A percentile compares a stretch with the other conserved stretches of the same genome.
Conservation (phyloP, 53 echinoderm and acorn worm species). For the Crossaster papposus region DNA sequence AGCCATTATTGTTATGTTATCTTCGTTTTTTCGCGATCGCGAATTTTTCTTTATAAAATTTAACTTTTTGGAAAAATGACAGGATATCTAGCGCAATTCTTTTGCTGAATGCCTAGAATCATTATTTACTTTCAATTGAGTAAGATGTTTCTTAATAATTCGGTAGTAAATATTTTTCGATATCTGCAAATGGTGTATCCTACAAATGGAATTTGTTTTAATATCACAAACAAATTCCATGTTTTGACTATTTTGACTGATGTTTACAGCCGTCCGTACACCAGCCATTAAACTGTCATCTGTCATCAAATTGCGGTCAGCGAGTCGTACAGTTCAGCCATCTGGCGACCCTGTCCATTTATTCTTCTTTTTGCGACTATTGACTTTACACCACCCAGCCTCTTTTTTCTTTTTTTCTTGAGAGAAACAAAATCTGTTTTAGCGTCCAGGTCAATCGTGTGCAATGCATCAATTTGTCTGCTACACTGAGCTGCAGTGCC, state of each 20-base stretch:
- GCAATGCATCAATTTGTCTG: not conserved
- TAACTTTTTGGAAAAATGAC: too few species aligned
- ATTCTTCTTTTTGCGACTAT: not conserved
- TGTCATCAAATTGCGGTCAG: constrained; percentile 25
- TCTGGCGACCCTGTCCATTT: constrained; percentile 32
- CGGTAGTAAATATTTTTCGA: too few species aligned
- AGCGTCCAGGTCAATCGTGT: not conserved
- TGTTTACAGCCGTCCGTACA: not conserved
- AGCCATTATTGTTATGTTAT: too few species aligned
- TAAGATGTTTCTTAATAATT: too few species aligned
- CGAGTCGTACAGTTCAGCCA: constrained; percentile 22
- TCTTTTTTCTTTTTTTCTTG: constrained; percentile 8
- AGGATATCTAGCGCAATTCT: too few species aligned
- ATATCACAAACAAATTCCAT: not conserved
- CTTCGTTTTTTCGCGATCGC: too few species aligned
- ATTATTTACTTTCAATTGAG: too few species aligned
- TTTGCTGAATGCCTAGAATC: too few species aligned
- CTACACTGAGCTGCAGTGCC: not conserved
- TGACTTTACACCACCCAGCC: constrained; percentile 40
- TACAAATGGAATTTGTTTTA: not conserved
- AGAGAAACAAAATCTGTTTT: not conserved
- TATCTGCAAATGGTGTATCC: too few species aligned
- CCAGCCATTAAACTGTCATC: constrained; percentile 35
- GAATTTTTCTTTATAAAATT: not conserved
- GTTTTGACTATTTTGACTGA: not conserved